Percentiles rank a stretch among this genome's conserved stretches.
phyloP scores from a whole-genome alignment of 2,797 vertebrate genomes.

The Rhyacichthys aspro region DNA sequence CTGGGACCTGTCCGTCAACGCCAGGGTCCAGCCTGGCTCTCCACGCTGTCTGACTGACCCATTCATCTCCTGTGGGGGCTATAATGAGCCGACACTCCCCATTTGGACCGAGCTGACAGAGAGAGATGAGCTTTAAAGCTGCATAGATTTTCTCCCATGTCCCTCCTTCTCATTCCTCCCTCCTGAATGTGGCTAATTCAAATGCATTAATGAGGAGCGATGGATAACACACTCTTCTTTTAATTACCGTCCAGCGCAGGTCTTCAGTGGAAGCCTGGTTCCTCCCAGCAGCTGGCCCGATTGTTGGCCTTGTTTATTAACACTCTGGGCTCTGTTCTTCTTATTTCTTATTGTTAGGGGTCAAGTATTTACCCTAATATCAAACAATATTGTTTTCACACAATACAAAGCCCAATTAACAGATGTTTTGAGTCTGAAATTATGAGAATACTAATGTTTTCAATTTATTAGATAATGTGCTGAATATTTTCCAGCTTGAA shows the following conservation, averaged over 20 bases:
- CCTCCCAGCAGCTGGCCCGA: slow-evolving; percentile 48
- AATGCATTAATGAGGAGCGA: slow-evolving; percentile 77
- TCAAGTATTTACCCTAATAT: no score
- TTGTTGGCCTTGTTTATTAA: slow-evolving; percentile 9
- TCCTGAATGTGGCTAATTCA: slow-evolving; percentile 73
- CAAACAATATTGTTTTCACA: no score
- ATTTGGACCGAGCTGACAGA: slow-evolving; percentile 78
- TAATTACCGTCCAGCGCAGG: slow-evolving; percentile 73
- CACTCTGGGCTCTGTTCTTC: no score
- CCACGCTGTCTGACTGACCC: slow-evolving; percentile 69
- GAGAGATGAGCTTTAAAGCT: slow-evolving; percentile 77
- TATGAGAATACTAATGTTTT: no score
- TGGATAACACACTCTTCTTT: slow-evolving; percentile 77
- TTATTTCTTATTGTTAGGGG: no score
- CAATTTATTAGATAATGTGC: no score
- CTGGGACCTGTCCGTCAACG: slow-evolving; percentile 60
- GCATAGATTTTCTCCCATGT: slow-evolving; percentile 75
- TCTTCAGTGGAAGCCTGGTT: slow-evolving; percentile 59
- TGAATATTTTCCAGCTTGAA: no score
- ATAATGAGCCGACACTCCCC: slow-evolving; percentile 79
- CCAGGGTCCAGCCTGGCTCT: slow-evolving; percentile 53
- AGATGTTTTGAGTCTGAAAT: no score
- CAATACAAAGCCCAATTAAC: no score
- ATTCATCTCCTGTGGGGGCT: slow-evolving; percentile 77
- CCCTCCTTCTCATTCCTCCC: slow-evolving; percentile 62